Percentiles rank a stretch among this genome's conserved stretches.
Conservation (phyloP, 2,113 vertebrate species). For the Diphyllodes magnificus region DNA sequence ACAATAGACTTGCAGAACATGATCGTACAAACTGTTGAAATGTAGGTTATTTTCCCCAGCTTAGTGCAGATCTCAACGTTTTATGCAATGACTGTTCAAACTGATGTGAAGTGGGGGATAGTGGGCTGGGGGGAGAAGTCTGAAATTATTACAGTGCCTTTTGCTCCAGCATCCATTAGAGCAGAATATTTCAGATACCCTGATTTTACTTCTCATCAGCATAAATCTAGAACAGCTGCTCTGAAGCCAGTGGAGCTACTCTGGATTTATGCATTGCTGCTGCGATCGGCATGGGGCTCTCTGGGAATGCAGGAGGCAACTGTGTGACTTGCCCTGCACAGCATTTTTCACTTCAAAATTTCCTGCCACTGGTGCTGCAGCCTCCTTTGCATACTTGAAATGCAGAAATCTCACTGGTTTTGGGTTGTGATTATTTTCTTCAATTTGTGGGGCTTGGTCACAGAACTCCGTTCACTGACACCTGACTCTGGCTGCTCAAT, state of each 20-base stretch:
- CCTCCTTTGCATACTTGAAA: background rate
- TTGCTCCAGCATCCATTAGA: background rate
- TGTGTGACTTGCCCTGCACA: background rate
- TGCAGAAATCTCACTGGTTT: background rate
- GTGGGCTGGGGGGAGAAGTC: background rate
- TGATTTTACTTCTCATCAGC: background rate
- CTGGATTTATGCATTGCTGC: background rate
- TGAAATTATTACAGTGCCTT: background rate
- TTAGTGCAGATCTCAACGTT: background rate
- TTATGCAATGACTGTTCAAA: background rate
- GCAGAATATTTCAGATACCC: background rate
- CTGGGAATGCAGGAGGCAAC: background rate
- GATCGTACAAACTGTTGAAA: background rate
- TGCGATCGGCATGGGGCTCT: background rate
- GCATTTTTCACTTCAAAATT: background rate
- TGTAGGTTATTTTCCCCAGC: background rate
- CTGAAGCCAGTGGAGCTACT: background rate
- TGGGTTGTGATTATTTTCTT: background rate
- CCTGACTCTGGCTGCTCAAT: constrained; percentile 2
- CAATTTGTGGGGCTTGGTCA: background rate
- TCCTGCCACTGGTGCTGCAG: background rate
- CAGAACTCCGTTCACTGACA: background rate
- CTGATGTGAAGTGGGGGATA: background rate
- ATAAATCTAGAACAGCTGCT: background rate
- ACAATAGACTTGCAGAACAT: background rate